phyloP scores from a whole-genome alignment of 2,888 invertebrate genomes.

The Tillus elongatus region DNA sequence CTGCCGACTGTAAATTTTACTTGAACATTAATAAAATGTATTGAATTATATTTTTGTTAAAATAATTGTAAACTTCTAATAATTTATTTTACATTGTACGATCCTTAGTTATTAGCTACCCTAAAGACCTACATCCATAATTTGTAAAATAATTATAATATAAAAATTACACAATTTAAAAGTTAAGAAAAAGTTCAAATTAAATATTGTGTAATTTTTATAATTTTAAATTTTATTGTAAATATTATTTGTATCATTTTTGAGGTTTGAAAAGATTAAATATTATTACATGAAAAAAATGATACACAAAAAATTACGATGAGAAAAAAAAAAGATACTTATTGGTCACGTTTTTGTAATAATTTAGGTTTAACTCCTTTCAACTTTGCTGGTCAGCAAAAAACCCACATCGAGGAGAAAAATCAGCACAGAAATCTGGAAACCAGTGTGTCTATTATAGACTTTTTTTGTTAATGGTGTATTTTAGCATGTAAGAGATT shows the following conservation, averaged over 20 bases:
- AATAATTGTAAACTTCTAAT: no score
- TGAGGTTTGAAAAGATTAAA: no score
- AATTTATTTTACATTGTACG: background rate
- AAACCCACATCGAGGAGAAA: background rate
- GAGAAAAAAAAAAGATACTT: background rate
- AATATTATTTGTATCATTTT: no score
- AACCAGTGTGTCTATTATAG: background rate
- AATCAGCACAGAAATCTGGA: background rate
- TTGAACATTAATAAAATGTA: no score
- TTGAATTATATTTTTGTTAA: no score
- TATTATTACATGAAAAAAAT: no score
- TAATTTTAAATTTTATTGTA: no score
- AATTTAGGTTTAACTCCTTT: background rate
- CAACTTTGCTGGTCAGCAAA: slow-evolving; percentile 2
- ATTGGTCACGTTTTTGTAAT: background rate
- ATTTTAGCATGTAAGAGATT: no score
- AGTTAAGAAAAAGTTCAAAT: background rate
- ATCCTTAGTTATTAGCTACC: slow-evolving; percentile 2
- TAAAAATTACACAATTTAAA: background rate
- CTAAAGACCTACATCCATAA: background rate
- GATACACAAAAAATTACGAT: no score
- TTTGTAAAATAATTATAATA: background rate
- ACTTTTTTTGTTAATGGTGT: no score
- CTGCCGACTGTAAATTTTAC: no score
- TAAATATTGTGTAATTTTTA: no score